phyloP scores from a whole-genome alignment of 2,797 vertebrate genomes.

The Cyclopterus lumpus region DNA sequence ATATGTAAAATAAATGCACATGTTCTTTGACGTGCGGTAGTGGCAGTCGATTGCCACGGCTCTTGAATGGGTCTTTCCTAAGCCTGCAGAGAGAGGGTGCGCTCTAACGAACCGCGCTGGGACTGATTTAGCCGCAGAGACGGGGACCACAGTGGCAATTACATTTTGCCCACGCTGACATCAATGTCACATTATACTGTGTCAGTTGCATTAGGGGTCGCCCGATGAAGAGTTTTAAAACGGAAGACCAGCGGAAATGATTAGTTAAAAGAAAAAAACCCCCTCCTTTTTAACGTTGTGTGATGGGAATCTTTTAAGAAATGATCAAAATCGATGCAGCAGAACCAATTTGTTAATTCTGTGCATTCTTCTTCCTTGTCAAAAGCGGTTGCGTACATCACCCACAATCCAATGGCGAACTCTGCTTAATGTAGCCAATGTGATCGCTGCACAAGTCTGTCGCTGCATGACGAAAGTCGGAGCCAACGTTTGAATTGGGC shows the following conservation, averaged over 20 bases:
- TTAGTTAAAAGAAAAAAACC: neutral
- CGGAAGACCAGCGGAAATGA: neutral
- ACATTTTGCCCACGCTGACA: neutral
- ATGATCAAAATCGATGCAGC: neutral
- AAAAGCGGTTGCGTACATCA: neutral
- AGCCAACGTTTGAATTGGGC: fast-evolving
- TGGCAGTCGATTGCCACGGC: neutral
- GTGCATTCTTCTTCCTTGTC: neutral
- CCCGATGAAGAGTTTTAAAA: conserved; percentile 2
- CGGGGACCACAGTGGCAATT: conserved; percentile 1
- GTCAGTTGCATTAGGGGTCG: conserved; percentile 1
- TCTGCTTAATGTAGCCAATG: neutral
- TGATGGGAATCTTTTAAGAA: neutral
- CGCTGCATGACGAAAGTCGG: neutral
- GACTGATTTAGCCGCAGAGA: conserved; percentile 3
- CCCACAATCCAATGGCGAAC: neutral
- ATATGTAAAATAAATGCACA: neutral
- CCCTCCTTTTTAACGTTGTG: no score
- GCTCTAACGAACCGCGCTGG: conserved; percentile 9
- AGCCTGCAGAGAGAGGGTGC: neutral
- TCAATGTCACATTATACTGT: conserved; percentile 1
- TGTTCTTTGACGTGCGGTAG: neutral
- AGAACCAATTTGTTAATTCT: neutral
- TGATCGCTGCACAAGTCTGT: no score
- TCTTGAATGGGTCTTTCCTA: conserved; percentile 22